Evolutionary conservation across 2,888 invertebrate species (phyloP).

Genomic region (Cheilosia vulpina): DNA sequence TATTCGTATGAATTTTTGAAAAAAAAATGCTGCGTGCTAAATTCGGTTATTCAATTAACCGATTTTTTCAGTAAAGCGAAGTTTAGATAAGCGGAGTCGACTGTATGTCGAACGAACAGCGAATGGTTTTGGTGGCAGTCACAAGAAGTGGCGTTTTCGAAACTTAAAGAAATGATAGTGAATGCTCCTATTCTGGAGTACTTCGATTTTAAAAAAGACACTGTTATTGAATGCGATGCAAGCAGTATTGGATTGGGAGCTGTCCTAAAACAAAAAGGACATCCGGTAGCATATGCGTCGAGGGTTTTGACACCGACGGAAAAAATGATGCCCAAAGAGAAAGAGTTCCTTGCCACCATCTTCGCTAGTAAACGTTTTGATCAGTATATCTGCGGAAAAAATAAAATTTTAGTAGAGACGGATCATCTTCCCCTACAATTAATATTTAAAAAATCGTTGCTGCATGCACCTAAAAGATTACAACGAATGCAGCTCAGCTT

Average conservation of each 20-base stretch:
- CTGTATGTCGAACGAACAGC: neutral
- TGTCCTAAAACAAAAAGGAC: neutral
- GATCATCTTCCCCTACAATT: conserved; percentile 7
- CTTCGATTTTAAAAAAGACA: conserved; percentile 2
- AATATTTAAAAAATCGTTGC: conserved; percentile 28
- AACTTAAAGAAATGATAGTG: conserved; percentile 4
- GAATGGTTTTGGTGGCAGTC: conserved; percentile 15
- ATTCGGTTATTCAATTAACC: too few species aligned
- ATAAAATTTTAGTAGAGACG: neutral
- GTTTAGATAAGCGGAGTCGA: too few species aligned
- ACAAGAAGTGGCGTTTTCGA: conserved; percentile 5
- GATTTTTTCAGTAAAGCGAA: too few species aligned
- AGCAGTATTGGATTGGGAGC: conserved; percentile 18
- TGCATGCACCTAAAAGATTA: neutral
- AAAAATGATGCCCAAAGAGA: too few species aligned
- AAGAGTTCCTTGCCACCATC: too few species aligned
- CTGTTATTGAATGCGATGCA: conserved; percentile 25
- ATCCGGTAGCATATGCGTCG: conserved; percentile 7
- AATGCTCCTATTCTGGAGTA: conserved; percentile 11
- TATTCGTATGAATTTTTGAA: too few species aligned
- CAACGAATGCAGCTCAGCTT: conserved; percentile 11
- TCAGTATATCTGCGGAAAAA: conserved; percentile 17
- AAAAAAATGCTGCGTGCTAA: too few species aligned
- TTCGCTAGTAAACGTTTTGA: conserved; percentile 29
- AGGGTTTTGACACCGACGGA: neutral